Percentiles rank a stretch among this genome's conserved stretches.
Conservation (phyloP, 1,140 invertebrate species). For the Drosophila mayri region DNA sequence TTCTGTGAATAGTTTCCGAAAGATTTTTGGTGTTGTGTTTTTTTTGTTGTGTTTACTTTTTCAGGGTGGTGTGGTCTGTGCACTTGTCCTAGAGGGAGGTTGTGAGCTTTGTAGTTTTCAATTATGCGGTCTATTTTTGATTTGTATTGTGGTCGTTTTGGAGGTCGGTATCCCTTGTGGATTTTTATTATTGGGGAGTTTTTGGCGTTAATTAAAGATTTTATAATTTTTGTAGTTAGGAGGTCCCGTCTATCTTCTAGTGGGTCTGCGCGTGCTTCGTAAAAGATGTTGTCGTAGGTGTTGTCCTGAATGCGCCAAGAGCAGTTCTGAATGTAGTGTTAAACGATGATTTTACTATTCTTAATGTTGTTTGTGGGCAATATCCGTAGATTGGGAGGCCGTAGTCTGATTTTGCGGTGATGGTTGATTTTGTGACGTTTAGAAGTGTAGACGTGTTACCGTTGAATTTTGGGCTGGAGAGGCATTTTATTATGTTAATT, state of each 20-base stretch:
- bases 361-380: background rate
- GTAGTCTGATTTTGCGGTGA: no score
- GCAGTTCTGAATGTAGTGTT: slow-evolving; percentile 6
- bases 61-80: background rate
- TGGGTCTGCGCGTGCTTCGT: no score
- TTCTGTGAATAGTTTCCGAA: no score
- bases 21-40: background rate
- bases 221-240: background rate
- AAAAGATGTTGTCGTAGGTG: no score
- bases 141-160: background rate
- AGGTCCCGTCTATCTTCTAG: background rate
- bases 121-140: slow-evolving; percentile 5
- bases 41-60: background rate
- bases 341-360: background rate
- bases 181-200: slow-evolving; percentile 7
- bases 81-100: background rate
- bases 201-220: background rate
- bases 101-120: slow-evolving; percentile 6
- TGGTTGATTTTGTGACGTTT: background rate
- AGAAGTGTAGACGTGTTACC: background rate
- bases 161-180: background rate
- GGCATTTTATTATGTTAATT: background rate
- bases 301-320: no score
- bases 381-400: no score
- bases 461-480: background rate